Evolutionary conservation across 2,888 invertebrate genomes (phyloP).

Genomic region (Phasia obesa): DNA sequence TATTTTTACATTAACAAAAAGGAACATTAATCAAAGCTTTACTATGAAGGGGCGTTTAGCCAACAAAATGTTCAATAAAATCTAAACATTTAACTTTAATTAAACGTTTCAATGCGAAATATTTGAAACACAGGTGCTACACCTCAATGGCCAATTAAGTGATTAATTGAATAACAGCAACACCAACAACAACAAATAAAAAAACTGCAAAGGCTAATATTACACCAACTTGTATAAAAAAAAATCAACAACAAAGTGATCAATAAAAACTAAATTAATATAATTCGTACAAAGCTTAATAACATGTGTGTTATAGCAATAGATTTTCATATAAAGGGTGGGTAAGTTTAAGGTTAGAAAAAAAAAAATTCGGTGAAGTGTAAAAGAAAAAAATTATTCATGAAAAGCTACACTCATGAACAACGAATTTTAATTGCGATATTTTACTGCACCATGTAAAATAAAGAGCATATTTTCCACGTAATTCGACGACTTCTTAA

Average conservation of each 20-base stretch:
- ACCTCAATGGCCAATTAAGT: slow-evolving; percentile 65
- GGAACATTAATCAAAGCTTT: background rate
- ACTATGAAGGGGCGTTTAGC: background rate
- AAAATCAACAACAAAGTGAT: no score
- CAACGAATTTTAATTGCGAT: no score
- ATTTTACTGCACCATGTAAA: no score
- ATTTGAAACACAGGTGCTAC: slow-evolving; percentile 61
- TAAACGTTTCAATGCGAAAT: background rate
- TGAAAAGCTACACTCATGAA: no score
- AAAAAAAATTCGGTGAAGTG: no score
- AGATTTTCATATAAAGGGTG: slow-evolving; percentile 78
- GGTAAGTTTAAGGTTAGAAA: no score
- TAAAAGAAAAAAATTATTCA: no score
- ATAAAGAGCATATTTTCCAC: no score
- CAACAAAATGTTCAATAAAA: background rate
- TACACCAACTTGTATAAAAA: slow-evolving; percentile 11
- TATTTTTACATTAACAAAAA: background rate
- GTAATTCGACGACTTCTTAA: no score
- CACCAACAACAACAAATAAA: background rate
- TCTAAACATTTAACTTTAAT: no score
- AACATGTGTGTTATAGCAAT: slow-evolving; percentile 60
- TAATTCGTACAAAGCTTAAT: background rate
- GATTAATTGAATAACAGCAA: slow-evolving; percentile 56
- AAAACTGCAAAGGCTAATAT: slow-evolving; percentile 12
- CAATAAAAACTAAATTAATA: slow-evolving; percentile 47